A percentile compares a stretch with the other conserved stretches of the same genome.
These are phyloP conservation scores for Tyrannus savana DNA, from an alignment of 2,113 vertebrate genomes.

Conservation along the genomic window DNA sequence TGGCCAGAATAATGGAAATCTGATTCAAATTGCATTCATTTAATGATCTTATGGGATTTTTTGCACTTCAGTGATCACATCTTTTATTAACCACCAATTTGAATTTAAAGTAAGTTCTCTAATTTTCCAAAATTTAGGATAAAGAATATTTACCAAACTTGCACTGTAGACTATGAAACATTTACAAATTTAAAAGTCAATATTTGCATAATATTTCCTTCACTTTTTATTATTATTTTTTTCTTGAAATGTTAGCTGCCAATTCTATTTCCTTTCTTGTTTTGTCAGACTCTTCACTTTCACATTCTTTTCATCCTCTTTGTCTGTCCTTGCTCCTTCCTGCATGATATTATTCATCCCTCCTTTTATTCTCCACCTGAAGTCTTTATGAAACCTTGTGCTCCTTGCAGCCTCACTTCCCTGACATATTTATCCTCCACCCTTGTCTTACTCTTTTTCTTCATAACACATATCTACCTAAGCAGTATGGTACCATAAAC, in stretches of 20 bases:
- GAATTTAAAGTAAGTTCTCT: neutral
- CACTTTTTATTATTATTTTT: neutral
- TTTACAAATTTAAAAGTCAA: neutral
- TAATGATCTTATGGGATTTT: neutral
- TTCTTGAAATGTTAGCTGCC: neutral
- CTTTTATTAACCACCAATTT: neutral
- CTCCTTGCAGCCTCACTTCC: neutral
- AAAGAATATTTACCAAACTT: neutral
- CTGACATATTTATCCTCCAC: neutral
- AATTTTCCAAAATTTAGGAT: neutral
- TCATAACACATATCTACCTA: neutral
- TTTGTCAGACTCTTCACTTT: neutral
- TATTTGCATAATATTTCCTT: neutral
- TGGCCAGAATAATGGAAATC: neutral
- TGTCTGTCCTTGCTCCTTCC: neutral
- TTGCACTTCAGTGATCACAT: neutral
- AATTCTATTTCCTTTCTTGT: neutral
- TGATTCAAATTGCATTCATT: neutral
- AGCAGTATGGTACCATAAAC: neutral
- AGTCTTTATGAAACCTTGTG: neutral
- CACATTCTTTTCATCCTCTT: neutral
- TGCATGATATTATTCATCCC: neutral
- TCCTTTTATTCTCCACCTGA: neutral
- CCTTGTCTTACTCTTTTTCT: neutral
- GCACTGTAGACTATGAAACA: neutral